Evolutionary conservation across 2,113 vertebrate genomes (phyloP), one percentile per base, ranked within the genome.

Genomic region (Xenopus borealis): DNA sequence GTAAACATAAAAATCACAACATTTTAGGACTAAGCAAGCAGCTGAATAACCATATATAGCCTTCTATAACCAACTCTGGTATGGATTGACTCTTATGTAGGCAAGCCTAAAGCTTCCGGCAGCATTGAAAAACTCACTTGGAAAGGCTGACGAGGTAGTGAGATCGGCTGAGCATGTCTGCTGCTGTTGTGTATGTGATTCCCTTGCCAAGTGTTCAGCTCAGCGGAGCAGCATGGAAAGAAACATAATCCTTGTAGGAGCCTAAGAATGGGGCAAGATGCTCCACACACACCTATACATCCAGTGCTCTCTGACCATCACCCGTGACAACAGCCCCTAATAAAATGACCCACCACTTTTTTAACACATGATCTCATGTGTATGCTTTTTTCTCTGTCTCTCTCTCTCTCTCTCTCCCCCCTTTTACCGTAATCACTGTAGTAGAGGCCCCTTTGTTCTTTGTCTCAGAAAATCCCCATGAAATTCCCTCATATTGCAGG

Each of bases 341-440:
- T 84, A 84, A 76, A 83, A 84, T 84, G 82, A 78, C 86, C 86
- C 72, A 83, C 79, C 83, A 81, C 69, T 19, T 66, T 40, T n/a
- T 64, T 83, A 88, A 85, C 80, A 79, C 85, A 85, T 84, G 86
- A 85, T 82, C 81, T 79, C 61, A 79, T 63, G 78, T 33, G 11
- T 46, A 58, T 57, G 63, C 14, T n/a, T 17, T 8, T 64, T 44
- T 12, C 55, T 16, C 23, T 44, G 47, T 50, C 71, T 62, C 58
- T 19, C 16, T 52, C 19, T 17, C 40, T 40, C 33, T 30, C 44
- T 40, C 33, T 40, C 33, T 40, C 33, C 14, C 47, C 47, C 47
- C 47, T 9, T 86, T 85, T 87, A 87, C 90, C 86, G 89, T 90
- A 93, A 87, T 92, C 85, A 87, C 85, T 82, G 85, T 89, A 92